Evolutionary conservation across 2,113 vertebrate species (phyloP).

Genomic region (Coreoperca whiteheadi): DNA sequence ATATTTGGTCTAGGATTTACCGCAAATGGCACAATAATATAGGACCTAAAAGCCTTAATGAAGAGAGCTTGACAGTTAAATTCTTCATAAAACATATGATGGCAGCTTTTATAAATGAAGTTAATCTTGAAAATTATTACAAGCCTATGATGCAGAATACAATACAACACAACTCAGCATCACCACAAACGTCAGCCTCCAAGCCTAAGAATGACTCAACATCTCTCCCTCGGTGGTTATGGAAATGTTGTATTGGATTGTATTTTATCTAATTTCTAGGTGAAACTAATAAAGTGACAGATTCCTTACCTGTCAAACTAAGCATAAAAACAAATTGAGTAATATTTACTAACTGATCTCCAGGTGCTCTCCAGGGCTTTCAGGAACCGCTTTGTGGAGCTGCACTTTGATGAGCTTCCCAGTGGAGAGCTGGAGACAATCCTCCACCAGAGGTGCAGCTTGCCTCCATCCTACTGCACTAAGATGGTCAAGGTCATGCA

Average conservation of each 20-base stretch:
- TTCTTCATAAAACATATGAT: no score
- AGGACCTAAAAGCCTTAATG: no score
- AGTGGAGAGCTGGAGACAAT: constrained; percentile 93
- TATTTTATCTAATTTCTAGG: background rate
- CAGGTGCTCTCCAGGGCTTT: constrained; percentile 97
- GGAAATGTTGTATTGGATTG: background rate
- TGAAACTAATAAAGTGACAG: background rate
- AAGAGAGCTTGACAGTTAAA: no score
- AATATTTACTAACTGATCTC: background rate
- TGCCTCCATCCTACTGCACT: constrained; percentile 94
- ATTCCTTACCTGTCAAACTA: background rate
- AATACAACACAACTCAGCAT: no score
- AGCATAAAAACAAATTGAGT: background rate
- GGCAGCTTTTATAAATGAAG: no score
- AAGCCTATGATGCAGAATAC: no score
- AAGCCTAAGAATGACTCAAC: no score
- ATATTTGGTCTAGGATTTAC: no score
- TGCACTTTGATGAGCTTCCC: constrained; percentile 97
- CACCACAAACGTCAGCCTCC: no score
- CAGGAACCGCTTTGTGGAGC: constrained; percentile 96
- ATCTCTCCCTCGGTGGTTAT: background rate
- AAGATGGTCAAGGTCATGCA: constrained; percentile 96
- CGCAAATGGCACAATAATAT: no score
- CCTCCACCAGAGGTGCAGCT: constrained; percentile 92
- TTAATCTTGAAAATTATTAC: no score